phyloP scores from a whole-genome alignment of 2,888 invertebrate species.

The Campoplex capitator region DNA sequence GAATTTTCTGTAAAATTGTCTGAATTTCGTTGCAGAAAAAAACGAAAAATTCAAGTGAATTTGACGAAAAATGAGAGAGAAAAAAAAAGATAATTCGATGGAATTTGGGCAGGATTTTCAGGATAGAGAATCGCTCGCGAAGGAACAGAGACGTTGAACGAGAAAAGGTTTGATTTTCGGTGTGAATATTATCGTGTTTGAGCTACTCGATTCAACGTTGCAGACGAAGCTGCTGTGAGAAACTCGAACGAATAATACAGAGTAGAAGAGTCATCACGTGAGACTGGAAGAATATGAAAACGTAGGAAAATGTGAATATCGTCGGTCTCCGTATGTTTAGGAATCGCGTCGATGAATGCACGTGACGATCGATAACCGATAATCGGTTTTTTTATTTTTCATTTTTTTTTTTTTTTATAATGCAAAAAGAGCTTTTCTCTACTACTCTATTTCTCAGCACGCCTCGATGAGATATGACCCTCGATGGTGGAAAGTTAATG shows the following conservation, averaged over 20 bases:
- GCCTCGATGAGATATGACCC: slow-evolving; percentile 16
- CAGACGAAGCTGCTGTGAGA: slow-evolving; percentile 31
- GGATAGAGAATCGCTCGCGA: too few relatives aligned
- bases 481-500: slow-evolving; percentile 16
- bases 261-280: slow-evolving; percentile 11
- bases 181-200: too few relatives aligned
- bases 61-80: too few relatives aligned
- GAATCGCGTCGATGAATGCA: slow-evolving; percentile 34
- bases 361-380: slow-evolving; percentile 60
- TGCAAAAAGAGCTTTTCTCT: slow-evolving; percentile 4
- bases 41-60: too few relatives aligned
- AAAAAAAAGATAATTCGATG: too few relatives aligned
- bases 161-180: too few relatives aligned
- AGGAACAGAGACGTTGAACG: too few relatives aligned
- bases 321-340: slow-evolving; percentile 12
- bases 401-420: neutral
- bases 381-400: slow-evolving; percentile 34
- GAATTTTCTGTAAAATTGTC: too few relatives aligned
- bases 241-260: neutral
- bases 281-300: neutral
- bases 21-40: too few relatives aligned
- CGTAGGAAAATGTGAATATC: neutral
- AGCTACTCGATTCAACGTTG: too few relatives aligned
- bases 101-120: too few relatives aligned
- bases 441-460: neutral